Base-by-base conservation (phyloP, 2,888 invertebrate genomes). In the Drosophila fulvimacula region DNA sequence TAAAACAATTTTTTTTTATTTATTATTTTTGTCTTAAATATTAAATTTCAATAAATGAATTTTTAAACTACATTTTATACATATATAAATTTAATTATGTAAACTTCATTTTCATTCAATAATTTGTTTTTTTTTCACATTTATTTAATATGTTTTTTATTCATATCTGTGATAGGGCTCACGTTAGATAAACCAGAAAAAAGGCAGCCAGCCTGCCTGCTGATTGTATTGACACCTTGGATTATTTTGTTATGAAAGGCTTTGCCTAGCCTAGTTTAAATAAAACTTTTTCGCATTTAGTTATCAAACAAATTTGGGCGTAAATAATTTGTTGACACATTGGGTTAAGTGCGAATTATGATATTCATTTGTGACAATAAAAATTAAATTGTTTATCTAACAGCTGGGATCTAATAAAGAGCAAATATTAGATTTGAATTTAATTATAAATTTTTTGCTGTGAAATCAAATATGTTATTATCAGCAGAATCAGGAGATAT, bases 201-300 rank as follows among this genome's bases (percentile, higher is more conserved):
- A 48, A 32, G 11, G 7, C 48, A 0, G 13, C 0, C 17, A 32
- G 11, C 13, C 48, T 0, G 13, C 0, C 17, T 32, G 13, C 13
- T 7, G 38, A 36, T 58, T 24, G n/a, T 17, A 30, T 30, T 44
- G 51, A 30, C 38, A 52, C 52, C 36, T 13, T n/a, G 52, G 52
- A 44, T 48, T 62, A 64, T 44, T 36, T 44, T 24, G 36, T 51
- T 64, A 11, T 32, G 11, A 44, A 51, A 48, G 24, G 42, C 42
- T 49, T 42, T 36, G 21, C 3, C 13, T 9, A 41, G 17, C n/a
- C 48, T 27, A 30, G 27, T 34, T 49, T 15, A 49, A 59, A 59
- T 19, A 48, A 2, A 49, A 63, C n/a, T 17, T 36, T 52, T n/a
- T 27, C 5, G n/a, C 52, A 63, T 63, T 60, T 49, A n/a, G 41